These are phyloP conservation scores for Aurelia sp. DNA, from an alignment of 30 jellyfish, hydroid and myxozoan genomes.

Conservation along the genomic window DNA sequence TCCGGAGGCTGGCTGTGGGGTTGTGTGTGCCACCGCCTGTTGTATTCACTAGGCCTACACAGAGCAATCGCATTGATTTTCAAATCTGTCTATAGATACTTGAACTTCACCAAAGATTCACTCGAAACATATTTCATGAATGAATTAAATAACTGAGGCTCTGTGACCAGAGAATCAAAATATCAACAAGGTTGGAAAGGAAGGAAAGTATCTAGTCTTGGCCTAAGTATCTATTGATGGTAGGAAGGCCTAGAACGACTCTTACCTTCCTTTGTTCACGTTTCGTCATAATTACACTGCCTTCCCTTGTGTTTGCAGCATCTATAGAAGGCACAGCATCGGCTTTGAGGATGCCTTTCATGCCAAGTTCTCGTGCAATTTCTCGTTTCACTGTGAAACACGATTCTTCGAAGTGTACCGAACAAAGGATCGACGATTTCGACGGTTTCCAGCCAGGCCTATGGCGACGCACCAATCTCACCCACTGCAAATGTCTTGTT, in stretches of 20 bases:
- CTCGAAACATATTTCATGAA: too few species aligned
- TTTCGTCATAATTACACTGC: background rate
- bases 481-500: slow-evolving; percentile 11
- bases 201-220: too few species aligned
- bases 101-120: too few species aligned
- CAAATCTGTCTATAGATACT: too few species aligned
- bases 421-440: slow-evolving; percentile 7
- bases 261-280: slow-evolving; percentile 51
- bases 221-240: too few species aligned
- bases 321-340: slow-evolving; percentile 56
- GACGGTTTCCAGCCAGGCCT: slow-evolving; percentile 19
- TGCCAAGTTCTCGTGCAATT: slow-evolving; percentile 49
- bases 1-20: too few species aligned
- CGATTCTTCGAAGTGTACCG: slow-evolving; percentile 42
- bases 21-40: too few species aligned
- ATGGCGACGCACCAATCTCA: slow-evolving; percentile 20
- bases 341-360: slow-evolving; percentile 11
- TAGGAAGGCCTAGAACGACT: background rate
- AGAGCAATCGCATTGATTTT: too few species aligned
- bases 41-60: too few species aligned
- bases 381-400: slow-evolving; percentile 23
- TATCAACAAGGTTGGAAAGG: too few species aligned
- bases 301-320: slow-evolving; percentile 44
- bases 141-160: too few species aligned
- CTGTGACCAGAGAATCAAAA: too few species aligned